Evolutionary conservation across 2,113 vertebrate species (phyloP).

Genomic region (Dipodomys stephensi): DNA sequence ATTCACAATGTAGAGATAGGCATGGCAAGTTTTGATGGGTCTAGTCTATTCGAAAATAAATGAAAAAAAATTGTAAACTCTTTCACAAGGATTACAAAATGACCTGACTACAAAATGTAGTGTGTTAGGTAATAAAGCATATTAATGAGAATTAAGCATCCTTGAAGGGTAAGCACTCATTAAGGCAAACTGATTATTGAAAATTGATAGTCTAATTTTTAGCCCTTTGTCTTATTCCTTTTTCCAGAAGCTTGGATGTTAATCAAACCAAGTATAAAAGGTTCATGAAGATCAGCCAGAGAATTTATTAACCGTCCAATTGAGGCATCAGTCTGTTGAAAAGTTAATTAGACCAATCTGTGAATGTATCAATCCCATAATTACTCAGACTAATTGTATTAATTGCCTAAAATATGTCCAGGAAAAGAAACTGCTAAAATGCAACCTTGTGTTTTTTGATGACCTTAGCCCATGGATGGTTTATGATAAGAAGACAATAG

Average conservation of each 20-base stretch:
- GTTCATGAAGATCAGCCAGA: constrained; percentile 64
- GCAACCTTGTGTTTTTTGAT: constrained; percentile 60
- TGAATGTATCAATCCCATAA: constrained; percentile 75
- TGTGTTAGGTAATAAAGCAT: neutral
- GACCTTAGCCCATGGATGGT: constrained; percentile 32
- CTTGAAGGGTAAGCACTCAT: neutral
- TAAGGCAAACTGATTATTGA: constrained; percentile 24
- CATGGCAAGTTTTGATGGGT: neutral
- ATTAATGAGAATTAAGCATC: neutral
- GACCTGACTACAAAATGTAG: neutral
- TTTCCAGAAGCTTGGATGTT: constrained; percentile 44
- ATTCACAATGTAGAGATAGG: neutral
- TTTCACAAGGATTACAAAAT: neutral
- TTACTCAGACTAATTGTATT: constrained; percentile 79
- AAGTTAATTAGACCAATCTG: constrained; percentile 80
- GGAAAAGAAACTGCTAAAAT: constrained; percentile 57
- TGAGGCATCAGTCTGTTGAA: constrained; percentile 71
- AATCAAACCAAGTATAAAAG: constrained; percentile 69
- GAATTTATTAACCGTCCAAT: constrained; percentile 71
- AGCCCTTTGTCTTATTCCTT: constrained; percentile 27
- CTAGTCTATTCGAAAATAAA: neutral
- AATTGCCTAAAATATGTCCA: constrained; percentile 75
- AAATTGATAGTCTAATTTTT: constrained; percentile 52
- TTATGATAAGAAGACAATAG: constrained; percentile 4
- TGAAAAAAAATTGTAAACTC: neutral